Conservation (phyloP, 2,888 invertebrate species). For the Blastobasis adustella region DNA sequence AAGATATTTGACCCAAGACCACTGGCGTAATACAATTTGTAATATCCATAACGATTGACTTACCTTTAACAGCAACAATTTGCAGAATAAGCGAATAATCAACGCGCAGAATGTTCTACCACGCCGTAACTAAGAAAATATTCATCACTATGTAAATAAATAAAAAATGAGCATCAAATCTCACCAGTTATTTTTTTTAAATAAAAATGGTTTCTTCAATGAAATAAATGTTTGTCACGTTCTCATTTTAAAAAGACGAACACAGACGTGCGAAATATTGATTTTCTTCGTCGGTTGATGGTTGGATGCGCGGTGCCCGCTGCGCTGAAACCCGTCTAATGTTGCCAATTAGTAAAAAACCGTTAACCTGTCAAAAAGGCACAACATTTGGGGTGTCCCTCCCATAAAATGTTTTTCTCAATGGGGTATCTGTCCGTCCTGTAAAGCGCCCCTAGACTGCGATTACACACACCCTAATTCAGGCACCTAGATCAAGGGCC, state of each 20-base stretch:
- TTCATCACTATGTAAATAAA: slow-evolving; percentile 74
- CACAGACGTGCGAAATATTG: slow-evolving; percentile 65
- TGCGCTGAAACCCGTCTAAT: not conserved
- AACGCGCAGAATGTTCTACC: slow-evolving; percentile 68
- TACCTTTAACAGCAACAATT: slow-evolving; percentile 62
- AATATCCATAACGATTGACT: slow-evolving; percentile 34
- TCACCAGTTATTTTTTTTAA: slow-evolving; percentile 63
- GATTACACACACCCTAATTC: no score
- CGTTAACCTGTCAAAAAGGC: no score
- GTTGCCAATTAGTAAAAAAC: not conserved
- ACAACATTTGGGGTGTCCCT: no score
- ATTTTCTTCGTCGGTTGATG: slow-evolving; percentile 37
- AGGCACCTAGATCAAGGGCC: no score
- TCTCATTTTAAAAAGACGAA: slow-evolving; percentile 73
- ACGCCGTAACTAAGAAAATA: slow-evolving; percentile 72
- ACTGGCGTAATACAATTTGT: not conserved
- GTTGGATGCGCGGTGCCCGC: not conserved
- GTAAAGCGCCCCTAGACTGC: no score
- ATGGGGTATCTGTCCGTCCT: no score
- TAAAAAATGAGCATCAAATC: slow-evolving; percentile 73
- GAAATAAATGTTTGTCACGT: slow-evolving; percentile 69
- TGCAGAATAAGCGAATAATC: slow-evolving; percentile 59
- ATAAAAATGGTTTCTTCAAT: slow-evolving; percentile 64
- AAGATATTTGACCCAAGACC: not conserved
- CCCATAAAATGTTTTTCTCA: no score